Percentiles rank a stretch among this genome's conserved stretches.
These are phyloP conservation scores for Onychomys leucogaster DNA, from an alignment of 2,797 vertebrate species.

Conservation along the genomic window DNA sequence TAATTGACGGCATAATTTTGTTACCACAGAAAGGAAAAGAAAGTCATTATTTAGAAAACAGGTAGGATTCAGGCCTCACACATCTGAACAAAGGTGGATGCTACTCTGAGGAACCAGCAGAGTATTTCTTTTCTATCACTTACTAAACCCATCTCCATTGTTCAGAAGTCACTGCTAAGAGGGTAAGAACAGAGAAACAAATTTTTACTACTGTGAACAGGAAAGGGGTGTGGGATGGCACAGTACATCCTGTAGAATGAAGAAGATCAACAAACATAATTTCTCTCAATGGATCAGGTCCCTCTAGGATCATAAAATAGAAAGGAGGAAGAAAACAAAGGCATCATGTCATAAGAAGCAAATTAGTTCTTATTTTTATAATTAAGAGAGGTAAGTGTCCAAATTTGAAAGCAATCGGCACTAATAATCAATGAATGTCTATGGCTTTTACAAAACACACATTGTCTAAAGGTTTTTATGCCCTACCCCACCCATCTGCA, in stretches of 20 bases:
- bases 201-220: background rate
- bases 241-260: background rate
- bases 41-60: background rate
- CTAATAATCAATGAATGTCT: background rate
- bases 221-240: background rate
- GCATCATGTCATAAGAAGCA: background rate
- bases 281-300: background rate
- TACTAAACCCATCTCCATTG: background rate
- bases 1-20: background rate
- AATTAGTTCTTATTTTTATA: slow-evolving; percentile 32
- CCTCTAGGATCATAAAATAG: background rate
- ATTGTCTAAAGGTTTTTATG: background rate
- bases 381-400: background rate
- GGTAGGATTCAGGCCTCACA: background rate
- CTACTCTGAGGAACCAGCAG: background rate
- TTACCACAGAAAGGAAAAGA: background rate
- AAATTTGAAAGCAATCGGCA: slow-evolving; percentile 6
- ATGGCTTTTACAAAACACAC: background rate
- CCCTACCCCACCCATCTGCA: background rate
- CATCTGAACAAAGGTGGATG: background rate
- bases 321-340: background rate
- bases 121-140: background rate
- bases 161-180: background rate
- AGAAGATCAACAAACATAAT: slow-evolving; percentile 4
- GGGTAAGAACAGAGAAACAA: background rate